A percentile compares a stretch with the other conserved stretches of the same genome.
These are phyloP conservation scores for Epinephelus malabaricus DNA, from an alignment of 2,797 vertebrate species.

Conservation along the genomic window DNA sequence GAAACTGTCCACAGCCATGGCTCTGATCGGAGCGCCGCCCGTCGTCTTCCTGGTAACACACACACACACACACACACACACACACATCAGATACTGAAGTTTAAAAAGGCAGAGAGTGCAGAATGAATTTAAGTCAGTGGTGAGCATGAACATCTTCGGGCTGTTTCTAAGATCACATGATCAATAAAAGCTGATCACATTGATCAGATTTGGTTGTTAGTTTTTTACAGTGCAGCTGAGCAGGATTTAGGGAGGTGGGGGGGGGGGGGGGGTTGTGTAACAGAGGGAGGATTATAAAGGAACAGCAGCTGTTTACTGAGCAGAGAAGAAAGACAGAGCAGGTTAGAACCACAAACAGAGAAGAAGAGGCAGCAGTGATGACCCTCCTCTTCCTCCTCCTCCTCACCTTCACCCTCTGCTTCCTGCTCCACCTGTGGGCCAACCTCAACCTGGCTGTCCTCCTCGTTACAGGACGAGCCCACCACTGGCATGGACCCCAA, in stretches of 20 bases:
- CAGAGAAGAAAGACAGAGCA: background rate
- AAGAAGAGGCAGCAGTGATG: constrained; percentile 17
- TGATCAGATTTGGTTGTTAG: too few relatives aligned
- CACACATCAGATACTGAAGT: too few relatives aligned
- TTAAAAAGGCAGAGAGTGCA: too few relatives aligned
- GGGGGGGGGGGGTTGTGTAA: constrained; percentile 34
- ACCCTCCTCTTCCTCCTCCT: constrained; percentile 50
- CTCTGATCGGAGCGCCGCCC: constrained; percentile 94
- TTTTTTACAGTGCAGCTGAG: constrained; percentile 15
- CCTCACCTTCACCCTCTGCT: constrained; percentile 58
- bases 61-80: background rate
- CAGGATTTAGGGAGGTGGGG: constrained; percentile 6
- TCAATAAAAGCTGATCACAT: too few relatives aligned
- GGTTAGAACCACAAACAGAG: background rate
- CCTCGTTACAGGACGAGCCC: constrained; percentile 91
- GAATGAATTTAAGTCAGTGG: too few relatives aligned
- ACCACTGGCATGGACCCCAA: constrained; percentile 99
- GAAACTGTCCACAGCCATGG: constrained; percentile 96
- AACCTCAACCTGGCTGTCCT: constrained; percentile 57
- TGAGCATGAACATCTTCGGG: too few relatives aligned
- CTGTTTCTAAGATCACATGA: too few relatives aligned
- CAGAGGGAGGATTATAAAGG: constrained; percentile 41
- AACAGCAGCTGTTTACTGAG: constrained; percentile 23
- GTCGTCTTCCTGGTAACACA: constrained; percentile 94
- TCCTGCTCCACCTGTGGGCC: constrained; percentile 63